These are phyloP conservation scores for Papilio glaucus DNA, from an alignment of 1,140 invertebrate species.

Conservation along the genomic window DNA sequence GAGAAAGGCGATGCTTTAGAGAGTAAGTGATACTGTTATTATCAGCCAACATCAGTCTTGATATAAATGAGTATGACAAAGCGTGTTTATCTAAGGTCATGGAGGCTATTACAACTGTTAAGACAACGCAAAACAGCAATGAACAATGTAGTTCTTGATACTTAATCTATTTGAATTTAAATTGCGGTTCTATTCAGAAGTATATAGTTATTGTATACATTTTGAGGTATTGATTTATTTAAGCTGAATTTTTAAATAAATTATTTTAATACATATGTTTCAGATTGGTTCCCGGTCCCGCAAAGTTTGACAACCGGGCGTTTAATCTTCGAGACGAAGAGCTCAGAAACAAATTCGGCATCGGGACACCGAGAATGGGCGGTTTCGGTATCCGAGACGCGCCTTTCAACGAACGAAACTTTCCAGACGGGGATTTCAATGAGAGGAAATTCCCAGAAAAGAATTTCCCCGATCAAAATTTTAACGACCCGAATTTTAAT, in stretches of 20 bases:
- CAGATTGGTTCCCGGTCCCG: constrained; percentile 64
- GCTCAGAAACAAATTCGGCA: constrained; percentile 68
- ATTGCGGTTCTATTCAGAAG: no score
- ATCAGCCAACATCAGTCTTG: no score
- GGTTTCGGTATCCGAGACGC: constrained; percentile 75
- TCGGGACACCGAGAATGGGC: constrained; percentile 74
- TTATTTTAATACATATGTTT: constrained; percentile 39
- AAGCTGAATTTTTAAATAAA: constrained; percentile 25
- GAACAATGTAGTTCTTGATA: no score
- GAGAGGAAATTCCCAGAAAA: constrained; percentile 66
- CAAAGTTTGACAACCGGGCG: constrained; percentile 70
- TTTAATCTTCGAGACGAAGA: constrained; percentile 76
- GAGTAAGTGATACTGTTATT: constrained; percentile 60
- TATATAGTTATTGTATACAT: no score
- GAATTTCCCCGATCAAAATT: constrained; percentile 63
- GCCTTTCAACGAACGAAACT: constrained; percentile 70
- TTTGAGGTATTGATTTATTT: no score
- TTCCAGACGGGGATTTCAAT: constrained; percentile 68
- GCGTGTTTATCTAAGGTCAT: no score
- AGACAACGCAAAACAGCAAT: no score
- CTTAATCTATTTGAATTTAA: no score
- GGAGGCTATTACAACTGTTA: no score
- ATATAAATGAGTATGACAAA: no score
- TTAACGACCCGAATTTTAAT: constrained; percentile 71
- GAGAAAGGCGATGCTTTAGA: constrained; percentile 73